Conservation (phyloP, 2,888 invertebrate genomes). For the Tachystola acroxantha region DNA sequence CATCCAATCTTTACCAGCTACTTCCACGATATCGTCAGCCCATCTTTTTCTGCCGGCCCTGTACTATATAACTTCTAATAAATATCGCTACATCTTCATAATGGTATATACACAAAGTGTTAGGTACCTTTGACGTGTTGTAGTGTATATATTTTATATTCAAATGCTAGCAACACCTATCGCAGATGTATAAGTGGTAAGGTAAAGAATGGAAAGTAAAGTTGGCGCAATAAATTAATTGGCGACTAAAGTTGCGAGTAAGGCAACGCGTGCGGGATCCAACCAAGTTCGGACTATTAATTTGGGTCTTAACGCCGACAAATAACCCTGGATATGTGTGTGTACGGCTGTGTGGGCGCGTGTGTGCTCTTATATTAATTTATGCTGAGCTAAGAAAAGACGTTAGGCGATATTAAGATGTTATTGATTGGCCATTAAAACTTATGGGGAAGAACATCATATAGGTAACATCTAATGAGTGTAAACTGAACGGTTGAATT, state of each 20-base stretch:
- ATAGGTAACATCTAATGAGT: not conserved
- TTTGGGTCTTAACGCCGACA: slow-evolving; percentile 67
- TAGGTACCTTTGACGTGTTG: too few species aligned
- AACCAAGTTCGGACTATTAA: slow-evolving; percentile 73
- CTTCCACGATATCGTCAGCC: too few species aligned
- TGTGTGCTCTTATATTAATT: slow-evolving; percentile 2
- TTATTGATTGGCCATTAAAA: not conserved
- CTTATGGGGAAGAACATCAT: not conserved
- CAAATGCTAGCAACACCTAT: slow-evolving; percentile 33
- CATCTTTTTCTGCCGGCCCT: too few species aligned
- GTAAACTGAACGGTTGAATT: too few species aligned
- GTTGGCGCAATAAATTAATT: slow-evolving; percentile 74
- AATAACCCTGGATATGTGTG: slow-evolving; percentile 43
- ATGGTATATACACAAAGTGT: too few species aligned
- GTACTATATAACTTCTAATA: too few species aligned
- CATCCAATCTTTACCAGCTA: too few species aligned
- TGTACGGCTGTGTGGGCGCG: slow-evolving; percentile 16
- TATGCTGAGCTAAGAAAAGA: slow-evolving; percentile 9
- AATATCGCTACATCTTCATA: too few species aligned
- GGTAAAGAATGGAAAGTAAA: slow-evolving; percentile 74
- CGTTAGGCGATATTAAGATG: not conserved
- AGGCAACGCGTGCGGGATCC: slow-evolving; percentile 56
- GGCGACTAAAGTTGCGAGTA: slow-evolving; percentile 64
- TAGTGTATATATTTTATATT: too few species aligned
- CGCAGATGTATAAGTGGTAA: slow-evolving; percentile 56